Base-by-base conservation (phyloP, 2,888 invertebrate species). In the Xestia c-nigrum region DNA sequence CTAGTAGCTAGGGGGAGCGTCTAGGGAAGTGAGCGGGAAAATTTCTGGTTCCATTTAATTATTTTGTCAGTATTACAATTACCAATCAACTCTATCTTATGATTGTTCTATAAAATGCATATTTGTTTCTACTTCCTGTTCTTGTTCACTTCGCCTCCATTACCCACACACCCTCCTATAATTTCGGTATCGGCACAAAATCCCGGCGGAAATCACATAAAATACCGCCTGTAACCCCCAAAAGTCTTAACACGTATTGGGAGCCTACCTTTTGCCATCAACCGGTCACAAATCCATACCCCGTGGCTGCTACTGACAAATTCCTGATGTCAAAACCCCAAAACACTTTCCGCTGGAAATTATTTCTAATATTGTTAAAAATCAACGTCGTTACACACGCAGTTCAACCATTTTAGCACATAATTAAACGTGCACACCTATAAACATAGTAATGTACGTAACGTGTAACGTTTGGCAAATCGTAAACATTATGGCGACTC, bases 401-500 rank as follows among this genome's bases (percentile, higher is more conserved):
- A 68, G 38, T 71, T 59, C 43, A 71, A 78, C 46, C 7, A 72
- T 64, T 68, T 67, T 69, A 84, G 38, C 46, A 55, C 64, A 24
- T 63, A 72, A 72, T 72, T 65, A 74, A 61, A 74, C 71, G 47
- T 55, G 47, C 24, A 55, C 72, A 55, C n/a, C 66, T 19, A 47
- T 67, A 55, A n/a, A 64, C 24, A 50, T 66, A 73, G 73, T 78
- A 76, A 72, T 87, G 84, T 84, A 76, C 69, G 87, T 83, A 74
- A 74, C 50, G 5, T 69, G 66, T 61, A 81, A 83, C 65, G 43
- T 65, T 70, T 69, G 52, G 59, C 21, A n/a, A 72, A 40, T 16
- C 38, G 64, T 78, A 80, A 85, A 86, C 74, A 86, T 16, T 6
- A 57, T 38, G 64, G 24, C 67, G 21, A 55, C 19, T 21, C 24